Evolutionary conservation across 2,888 invertebrate genomes (phyloP), one percentile per base, ranked within the genome.

Genomic region (Meliscaeva auricollis): DNA sequence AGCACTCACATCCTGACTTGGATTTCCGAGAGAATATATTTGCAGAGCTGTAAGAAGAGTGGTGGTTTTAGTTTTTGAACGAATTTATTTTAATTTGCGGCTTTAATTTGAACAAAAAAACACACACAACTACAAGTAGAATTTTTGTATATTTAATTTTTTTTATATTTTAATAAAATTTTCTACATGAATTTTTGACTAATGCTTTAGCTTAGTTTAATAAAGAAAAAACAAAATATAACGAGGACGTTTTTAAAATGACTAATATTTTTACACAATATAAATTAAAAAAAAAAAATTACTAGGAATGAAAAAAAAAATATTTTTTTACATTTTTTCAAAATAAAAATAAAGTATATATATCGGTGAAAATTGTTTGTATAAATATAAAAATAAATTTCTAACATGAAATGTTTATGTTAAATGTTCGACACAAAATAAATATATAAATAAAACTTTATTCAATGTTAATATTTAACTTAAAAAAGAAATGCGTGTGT

Each of bases 1-100:
- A 92, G 60, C 90, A 91, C 22, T 88, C 91, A 4, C 92, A 92
- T 87, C 91, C 91, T 11, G 92, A 91, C 20, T 81, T 92, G 69
- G 92, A 91, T 60, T 92, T 92, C 41, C 89, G 92, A 89, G 92
- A 92, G 89, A 92, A 92, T 44, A 91, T 92, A n/a, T 90, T 91
- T 54, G 92, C 92, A 9, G 91, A 92, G 85, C 89, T 92, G 84
- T 92, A 91, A 91, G 87, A 78, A 30, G 72, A 32, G 72, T 81
- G 79, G 83, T 87, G 83, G 83, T 83, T 79, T 87, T 76, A 85
- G 35, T 77, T 85, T 85, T 13, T 30, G 50, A 76, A 48, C 35
- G 76, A 76, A 50, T 41, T 52, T 75, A 58, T 22, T 46, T 54
- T 76, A 54, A 32, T 35, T 77, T 77, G 56, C 64, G 11, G 68